Evolutionary conservation across 2,888 invertebrate genomes (phyloP).

Genomic region (Drosophila borealis): DNA sequence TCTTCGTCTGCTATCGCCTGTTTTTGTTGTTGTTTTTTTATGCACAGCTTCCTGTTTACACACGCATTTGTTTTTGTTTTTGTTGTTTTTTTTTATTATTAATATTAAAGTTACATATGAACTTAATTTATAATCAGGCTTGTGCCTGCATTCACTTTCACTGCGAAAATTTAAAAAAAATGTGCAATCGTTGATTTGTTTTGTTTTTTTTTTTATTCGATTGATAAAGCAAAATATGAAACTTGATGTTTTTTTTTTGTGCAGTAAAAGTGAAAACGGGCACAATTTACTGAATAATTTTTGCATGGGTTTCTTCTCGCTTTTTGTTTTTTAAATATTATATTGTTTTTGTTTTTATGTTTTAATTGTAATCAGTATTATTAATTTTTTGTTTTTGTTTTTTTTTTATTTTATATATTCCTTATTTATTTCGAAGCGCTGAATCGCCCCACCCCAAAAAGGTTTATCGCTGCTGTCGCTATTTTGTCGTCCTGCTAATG

Average conservation of each 20-base stretch:
- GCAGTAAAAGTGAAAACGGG: constrained; percentile 52
- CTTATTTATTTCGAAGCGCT: constrained; percentile 65
- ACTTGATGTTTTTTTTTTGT: constrained; percentile 33
- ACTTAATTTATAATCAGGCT: constrained; percentile 71
- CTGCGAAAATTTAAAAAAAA: constrained; percentile 39
- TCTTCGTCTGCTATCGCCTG: constrained; percentile 49
- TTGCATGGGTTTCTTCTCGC: constrained; percentile 27
- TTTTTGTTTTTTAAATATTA: constrained; percentile 60
- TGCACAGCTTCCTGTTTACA: constrained; percentile 46
- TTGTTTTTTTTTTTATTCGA: constrained; percentile 13
- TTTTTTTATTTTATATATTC: constrained; percentile 42
- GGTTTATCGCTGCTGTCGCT: constrained; percentile 28
- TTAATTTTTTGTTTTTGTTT: constrained; percentile 63
- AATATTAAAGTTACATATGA: constrained; percentile 79
- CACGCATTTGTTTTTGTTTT: constrained; percentile 28
- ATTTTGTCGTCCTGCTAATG: constrained; percentile 27
- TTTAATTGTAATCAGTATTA: constrained; percentile 78
- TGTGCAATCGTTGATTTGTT: constrained; percentile 4
- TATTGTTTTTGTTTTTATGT: constrained; percentile 45
- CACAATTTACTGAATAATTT: constrained; percentile 59
- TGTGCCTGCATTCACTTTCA: constrained; percentile 52
- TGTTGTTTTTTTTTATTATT: constrained; percentile 66
- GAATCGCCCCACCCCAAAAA: constrained; percentile 44
- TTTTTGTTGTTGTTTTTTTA: constrained; percentile 11
- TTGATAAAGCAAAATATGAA: constrained; percentile 44